Conservation (phyloP, 2,797 vertebrate genomes). For the Passerculus sandwichensis region DNA sequence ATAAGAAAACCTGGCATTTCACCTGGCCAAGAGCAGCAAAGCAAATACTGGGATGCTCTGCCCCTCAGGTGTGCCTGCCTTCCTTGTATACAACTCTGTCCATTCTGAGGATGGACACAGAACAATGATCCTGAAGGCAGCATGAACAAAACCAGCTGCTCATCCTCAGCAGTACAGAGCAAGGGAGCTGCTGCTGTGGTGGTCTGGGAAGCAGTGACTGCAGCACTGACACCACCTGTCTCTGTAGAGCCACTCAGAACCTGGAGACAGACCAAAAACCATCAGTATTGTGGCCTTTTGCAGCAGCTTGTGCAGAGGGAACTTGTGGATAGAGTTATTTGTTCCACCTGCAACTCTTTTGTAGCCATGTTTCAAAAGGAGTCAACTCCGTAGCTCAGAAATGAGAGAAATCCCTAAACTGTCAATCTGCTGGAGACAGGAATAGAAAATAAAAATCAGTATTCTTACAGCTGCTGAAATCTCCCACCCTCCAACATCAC, state of each 20-base stretch:
- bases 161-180: background rate
- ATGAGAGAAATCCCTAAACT: background rate
- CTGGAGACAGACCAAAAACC: background rate
- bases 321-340: background rate
- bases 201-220: background rate
- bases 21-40: background rate
- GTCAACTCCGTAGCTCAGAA: background rate
- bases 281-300: accelerated
- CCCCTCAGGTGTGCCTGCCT: too few species aligned
- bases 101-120: background rate
- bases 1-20: background rate
- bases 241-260: background rate
- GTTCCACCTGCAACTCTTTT: background rate
- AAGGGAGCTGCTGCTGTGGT: background rate
- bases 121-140: background rate
- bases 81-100: background rate
- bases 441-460: background rate
- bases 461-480: background rate
- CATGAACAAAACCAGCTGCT: background rate
- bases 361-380: background rate
- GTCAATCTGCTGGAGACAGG: background rate
- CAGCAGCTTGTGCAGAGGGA: background rate
- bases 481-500: background rate
- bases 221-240: background rate
- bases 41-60: background rate